Base-by-base conservation (phyloP, 2,797 vertebrate genomes). In the Channa striata region DNA sequence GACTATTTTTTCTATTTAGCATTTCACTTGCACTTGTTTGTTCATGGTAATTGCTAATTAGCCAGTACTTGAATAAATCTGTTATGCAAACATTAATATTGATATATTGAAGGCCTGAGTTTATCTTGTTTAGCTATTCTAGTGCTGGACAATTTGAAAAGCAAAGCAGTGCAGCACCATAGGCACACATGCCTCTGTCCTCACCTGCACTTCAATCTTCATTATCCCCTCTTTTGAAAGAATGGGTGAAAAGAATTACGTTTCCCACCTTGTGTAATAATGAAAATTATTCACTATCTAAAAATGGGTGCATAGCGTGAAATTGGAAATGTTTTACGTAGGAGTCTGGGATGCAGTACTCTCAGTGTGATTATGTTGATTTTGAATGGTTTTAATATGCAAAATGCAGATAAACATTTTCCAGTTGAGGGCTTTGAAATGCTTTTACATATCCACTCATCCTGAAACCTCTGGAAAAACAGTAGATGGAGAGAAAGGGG, bases 311-410 rank as follows among this genome's bases (percentile, higher is more conserved):
- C 82, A 68, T 61, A 77, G 87, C 85, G 34, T 92, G 90, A 92
- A 93, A 93, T 93, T 91, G 75, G 83, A 92, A 89, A 81, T 76
- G 70, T 83, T 90, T 87, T 88, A 90, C 74, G 87, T 89, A 84
- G 90, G 90, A 86, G 89, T 87, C 44, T 30, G 69, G 67, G 53
- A 73, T 74, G 62, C 72, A 47, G 65, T 72, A 56, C 68, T 74
- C 75, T 82, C 67, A 64, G 62, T 47, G 8, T 72, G 78, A 91
- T 87, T 81, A 83, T 90, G 85, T 83, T 51, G 81, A 88, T 89
- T 89, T 83, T 81, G 64, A 86, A 82, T 25, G 50, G 62, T 86
- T 90, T 89, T 80, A 90, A 90, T 90, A 88, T 88, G 84, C 79
- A 78, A 85, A 90, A 87, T 80, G 74, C 54, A 77, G 80, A 90